Evolutionary conservation across 2,113 vertebrate genomes (phyloP), one percentile per base, ranked within the genome.

Genomic region (Neoarius graeffei): DNA sequence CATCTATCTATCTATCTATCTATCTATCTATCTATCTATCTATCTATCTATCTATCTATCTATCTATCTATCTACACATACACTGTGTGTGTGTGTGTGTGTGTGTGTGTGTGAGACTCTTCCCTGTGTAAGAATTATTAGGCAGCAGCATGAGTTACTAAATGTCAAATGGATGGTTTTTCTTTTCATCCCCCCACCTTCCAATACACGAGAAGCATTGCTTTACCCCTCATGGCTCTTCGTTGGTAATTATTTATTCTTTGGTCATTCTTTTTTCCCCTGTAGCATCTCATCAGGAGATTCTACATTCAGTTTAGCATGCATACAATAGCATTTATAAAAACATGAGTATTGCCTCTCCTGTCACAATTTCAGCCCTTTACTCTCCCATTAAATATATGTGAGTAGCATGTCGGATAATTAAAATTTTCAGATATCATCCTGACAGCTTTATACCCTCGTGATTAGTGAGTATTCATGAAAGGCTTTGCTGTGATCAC

Each of bases 351-450:
- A 15, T 60, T 84, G 54, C 52, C 19, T 80, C 30, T 1, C 27
- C 14, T 71, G 35, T 35, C 19, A 84, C 52, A 81, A 52, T 54
- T 74, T 81, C 54, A 87, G 60, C 64, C 64, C 7, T 81, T 64
- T 52, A 23, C 14, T 80, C 4, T 66, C 42, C 6, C 54, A 82
- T 19, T 66, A 59, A 27, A 73, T 42, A 42, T 35, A 27, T 60
- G n/a, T 50, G 35, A 76, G 19, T 76, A 74, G 42, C 92, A 90
- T 82, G 79, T 82, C 87, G 85, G 86, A 88, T 93, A 92, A 94
- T 94, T 92, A 93, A 90, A 90, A 73, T 71, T 89, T 92, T 86
- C 76, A 86, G 91, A 25, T 25, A 76, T 76, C 91, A 76, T 77
- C 80, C 62, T 88, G 90, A 92, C 92, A 86, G 86, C 82, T 88